These are phyloP conservation scores for Hylyphantes graminicola DNA, from an alignment of 1,140 invertebrate genomes.

Conservation along the genomic window DNA sequence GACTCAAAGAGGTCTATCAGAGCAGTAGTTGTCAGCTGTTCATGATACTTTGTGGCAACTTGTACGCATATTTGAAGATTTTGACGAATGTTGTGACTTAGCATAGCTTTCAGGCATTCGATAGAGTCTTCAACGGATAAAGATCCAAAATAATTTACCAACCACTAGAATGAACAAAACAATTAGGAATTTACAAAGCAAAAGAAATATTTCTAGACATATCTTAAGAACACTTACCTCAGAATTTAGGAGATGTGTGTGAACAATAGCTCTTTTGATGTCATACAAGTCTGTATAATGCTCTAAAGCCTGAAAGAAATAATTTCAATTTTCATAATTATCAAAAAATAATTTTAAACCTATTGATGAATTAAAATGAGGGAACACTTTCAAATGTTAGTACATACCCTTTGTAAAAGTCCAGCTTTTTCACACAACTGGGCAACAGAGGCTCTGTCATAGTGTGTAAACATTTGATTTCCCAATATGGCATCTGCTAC, in stretches of 20 bases:
- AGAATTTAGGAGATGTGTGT: slow-evolving; percentile 95
- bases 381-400: not conserved
- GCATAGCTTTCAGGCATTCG: slow-evolving; percentile 98
- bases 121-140: slow-evolving; percentile 98
- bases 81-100: slow-evolving; percentile 97
- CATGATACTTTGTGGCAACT: slow-evolving; percentile 99
- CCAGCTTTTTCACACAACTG: slow-evolving; percentile 99
- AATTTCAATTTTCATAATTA: slow-evolving; percentile 15
- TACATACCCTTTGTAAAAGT: slow-evolving; percentile 82
- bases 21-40: slow-evolving; percentile 95
- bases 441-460: slow-evolving; percentile 96
- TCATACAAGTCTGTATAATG: slow-evolving; percentile 92
- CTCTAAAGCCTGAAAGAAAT: slow-evolving; percentile 70
- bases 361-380: not conserved
- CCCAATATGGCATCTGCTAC: slow-evolving; percentile 99
- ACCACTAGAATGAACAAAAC: slow-evolving; percentile 78
- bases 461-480: slow-evolving; percentile 99
- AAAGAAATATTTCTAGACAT: slow-evolving; percentile 6
- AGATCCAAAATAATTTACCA: slow-evolving; percentile 98
- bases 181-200: slow-evolving; percentile 41
- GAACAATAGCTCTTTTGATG: slow-evolving; percentile 94
- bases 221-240: slow-evolving; percentile 67
- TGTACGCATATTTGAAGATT: slow-evolving; percentile 97
- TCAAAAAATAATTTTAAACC: not conserved
- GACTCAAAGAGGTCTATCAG: slow-evolving; percentile 99